Evolutionary conservation across 2,113 vertebrate genomes (phyloP).

Genomic region (Chloroceryle aenea): DNA sequence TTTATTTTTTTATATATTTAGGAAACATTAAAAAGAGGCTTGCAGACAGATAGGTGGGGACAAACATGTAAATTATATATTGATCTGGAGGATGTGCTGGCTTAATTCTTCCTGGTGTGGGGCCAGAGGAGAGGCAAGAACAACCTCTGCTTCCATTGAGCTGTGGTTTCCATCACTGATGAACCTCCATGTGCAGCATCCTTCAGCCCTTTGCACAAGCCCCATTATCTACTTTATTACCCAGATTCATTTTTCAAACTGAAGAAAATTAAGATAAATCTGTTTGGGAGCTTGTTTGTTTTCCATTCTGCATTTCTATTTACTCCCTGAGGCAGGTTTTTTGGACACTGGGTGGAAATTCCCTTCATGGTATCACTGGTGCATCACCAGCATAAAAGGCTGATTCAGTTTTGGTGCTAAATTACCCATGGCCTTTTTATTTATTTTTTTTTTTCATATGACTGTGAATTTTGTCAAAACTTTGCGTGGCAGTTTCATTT

Average conservation of each 20-base stretch:
- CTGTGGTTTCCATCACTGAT: neutral
- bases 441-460: neutral
- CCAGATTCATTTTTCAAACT: neutral
- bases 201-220: neutral
- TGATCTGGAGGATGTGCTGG: neutral
- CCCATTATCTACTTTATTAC: neutral
- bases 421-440: neutral
- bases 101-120: neutral
- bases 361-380: neutral
- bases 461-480: slow-evolving; percentile 22
- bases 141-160: neutral
- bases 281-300: neutral
- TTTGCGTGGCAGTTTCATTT: slow-evolving; percentile 8
- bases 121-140: neutral
- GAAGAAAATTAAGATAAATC: neutral
- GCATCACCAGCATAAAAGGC: neutral
- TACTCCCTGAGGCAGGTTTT: neutral
- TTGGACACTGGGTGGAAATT: neutral
- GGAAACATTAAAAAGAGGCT: neutral
- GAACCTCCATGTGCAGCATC: neutral
- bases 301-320: neutral
- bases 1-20: neutral
- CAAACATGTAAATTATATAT: neutral
- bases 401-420: neutral
- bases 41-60: neutral